Base-by-base conservation (phyloP, 2,888 invertebrate species). In the Erebia ligea region DNA sequence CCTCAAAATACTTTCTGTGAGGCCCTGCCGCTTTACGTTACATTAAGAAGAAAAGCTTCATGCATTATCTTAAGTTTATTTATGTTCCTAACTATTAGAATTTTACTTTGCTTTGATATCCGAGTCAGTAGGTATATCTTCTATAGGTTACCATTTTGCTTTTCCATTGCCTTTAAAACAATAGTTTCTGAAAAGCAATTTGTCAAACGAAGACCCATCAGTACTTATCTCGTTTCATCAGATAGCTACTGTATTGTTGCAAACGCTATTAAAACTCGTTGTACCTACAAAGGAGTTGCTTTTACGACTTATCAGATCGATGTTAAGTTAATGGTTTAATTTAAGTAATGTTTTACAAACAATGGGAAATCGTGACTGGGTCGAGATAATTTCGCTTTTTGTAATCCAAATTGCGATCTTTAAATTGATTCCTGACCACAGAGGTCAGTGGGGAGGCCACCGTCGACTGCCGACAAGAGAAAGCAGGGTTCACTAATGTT, bases 291-390 rank as follows among this genome's bases (percentile, higher is more conserved):
- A 68, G 52, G 19, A 63, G 52, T 21, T 63, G 50, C 15, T 58
- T 52, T 68, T 48, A 50, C 13, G n/a, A 52, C 19, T 62, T 69
- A 73, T 69, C 69, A 62, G 68, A 71, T 73, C 71, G 40, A 34
- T 17, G 72, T 68, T 34, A 34, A 34, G 34, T 34, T 34, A 34
- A 34, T 34, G 34, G 19, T 45, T 57, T 17, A 58, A 65, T 62
- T 69, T 67, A 25, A 69, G 67, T 67, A 72, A 67, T 70, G 67
- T 21, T 15, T 67, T 11, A 67, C 69, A 72, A 74, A 74, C 73
- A 74, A 74, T 72, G 69, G 19, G 48, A 13, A 64, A 54, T 70
- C 73, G 73, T 74, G 73, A 74, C 72, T 68, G 58, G 54, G 67
- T 67, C 25, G 52, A 65, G 56, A 61, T 59, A 56, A 66, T 68